Conservation (phyloP, 2,113 vertebrate species). For the Elephantulus edwardii region DNA sequence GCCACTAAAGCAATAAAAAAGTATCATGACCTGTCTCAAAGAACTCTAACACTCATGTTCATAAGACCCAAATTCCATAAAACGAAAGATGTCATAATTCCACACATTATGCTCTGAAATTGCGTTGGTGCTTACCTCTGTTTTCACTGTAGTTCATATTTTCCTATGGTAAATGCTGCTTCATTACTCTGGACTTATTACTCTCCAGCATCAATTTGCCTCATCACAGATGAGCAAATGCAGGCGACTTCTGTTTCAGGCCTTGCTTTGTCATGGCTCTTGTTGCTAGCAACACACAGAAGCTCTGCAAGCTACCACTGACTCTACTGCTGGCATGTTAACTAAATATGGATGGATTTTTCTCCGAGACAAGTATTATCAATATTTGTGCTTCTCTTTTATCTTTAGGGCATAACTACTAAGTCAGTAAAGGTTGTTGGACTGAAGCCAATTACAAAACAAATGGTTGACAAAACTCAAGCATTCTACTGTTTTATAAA, state of each 20-base stretch:
- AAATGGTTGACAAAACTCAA: no score
- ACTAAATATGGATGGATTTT: constrained; percentile 64
- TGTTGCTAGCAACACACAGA: constrained; percentile 80
- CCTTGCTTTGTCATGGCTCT: not conserved
- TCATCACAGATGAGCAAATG: constrained; percentile 62
- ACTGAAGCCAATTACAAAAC: not conserved
- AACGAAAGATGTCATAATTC: not conserved
- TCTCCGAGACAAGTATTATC: constrained; percentile 32
- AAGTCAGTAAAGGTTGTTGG: not conserved
- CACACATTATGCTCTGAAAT: not conserved
- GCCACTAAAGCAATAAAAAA: constrained; percentile 13
- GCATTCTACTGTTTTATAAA: no score
- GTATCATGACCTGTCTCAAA: not conserved
- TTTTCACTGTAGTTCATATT: not conserved
- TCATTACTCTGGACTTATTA: not conserved
- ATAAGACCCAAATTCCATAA: not conserved
- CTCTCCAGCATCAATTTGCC: constrained; percentile 11
- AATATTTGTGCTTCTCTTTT: constrained; percentile 3
- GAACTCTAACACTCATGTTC: not conserved
- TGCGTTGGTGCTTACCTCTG: not conserved
- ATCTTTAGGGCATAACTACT: not conserved
- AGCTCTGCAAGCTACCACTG: constrained; percentile 34
- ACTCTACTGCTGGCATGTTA: constrained; percentile 42
- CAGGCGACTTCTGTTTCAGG: constrained; percentile 68
- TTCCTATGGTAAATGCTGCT: constrained; percentile 26